These are phyloP conservation scores for Coranthus polyacanthus DNA, from an alignment of 2,797 vertebrate genomes.

Conservation along the genomic window DNA sequence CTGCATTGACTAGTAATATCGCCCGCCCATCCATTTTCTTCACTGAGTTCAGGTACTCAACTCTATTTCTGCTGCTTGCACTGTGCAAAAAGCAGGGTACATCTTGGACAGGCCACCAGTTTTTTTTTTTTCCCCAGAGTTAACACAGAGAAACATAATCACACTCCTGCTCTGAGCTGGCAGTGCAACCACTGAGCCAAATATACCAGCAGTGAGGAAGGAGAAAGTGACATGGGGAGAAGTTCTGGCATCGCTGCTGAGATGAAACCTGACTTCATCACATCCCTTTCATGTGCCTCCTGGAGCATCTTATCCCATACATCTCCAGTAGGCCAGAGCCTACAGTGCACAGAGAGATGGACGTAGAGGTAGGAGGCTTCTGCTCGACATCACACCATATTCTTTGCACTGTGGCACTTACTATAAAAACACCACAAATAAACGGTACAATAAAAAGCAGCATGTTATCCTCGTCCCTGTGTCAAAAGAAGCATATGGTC, in stretches of 20 bases:
- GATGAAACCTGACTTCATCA: constrained; percentile 2
- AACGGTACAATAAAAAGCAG: constrained; percentile 13
- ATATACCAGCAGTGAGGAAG: background rate
- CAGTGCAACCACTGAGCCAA: background rate
- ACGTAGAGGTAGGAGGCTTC: background rate
- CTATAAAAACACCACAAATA: constrained; percentile 37
- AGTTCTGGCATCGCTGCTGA: no score
- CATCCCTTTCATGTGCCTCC: background rate
- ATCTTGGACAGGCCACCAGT: background rate
- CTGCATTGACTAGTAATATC: no score
- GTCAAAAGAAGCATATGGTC: constrained; percentile 49
- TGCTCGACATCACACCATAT: constrained; percentile 10
- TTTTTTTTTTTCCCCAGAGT: background rate
- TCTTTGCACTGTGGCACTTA: constrained; percentile 8
- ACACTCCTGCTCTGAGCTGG: background rate
- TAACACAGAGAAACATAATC: background rate
- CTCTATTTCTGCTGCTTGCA: no score
- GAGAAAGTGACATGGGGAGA: no score
- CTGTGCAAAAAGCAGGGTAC: no score
- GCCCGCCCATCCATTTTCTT: no score
- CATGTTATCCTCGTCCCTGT: constrained; percentile 4
- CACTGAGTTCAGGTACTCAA: no score
- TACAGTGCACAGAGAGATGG: background rate
- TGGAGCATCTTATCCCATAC: constrained; percentile 1
- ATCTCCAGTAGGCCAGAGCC: background rate